phyloP scores from a whole-genome alignment of 2,113 vertebrate genomes.

The Psammodynastes pulverulentus region DNA sequence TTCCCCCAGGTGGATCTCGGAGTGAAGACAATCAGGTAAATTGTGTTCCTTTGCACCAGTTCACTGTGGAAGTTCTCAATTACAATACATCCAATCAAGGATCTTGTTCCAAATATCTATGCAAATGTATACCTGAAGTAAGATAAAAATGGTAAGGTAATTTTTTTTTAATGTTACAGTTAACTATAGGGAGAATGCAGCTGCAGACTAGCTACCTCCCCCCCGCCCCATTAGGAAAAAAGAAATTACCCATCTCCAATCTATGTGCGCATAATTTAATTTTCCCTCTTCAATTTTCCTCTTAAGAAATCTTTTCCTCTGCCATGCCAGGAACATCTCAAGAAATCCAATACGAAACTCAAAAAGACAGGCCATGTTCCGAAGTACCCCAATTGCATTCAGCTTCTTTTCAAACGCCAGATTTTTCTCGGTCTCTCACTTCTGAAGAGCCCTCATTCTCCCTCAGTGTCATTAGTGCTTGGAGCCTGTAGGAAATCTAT shows the following conservation, averaged over 20 bases:
- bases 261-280: background rate
- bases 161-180: background rate
- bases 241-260: background rate
- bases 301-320: background rate
- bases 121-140: background rate
- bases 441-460: background rate
- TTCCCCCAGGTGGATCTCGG: background rate
- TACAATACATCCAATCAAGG: conserved; percentile 6
- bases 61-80: background rate
- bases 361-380: background rate
- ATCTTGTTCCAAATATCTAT: background rate
- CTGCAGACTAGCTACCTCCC: background rate
- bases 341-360: background rate
- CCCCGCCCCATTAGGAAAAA: background rate
- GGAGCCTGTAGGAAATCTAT: background rate
- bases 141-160: background rate
- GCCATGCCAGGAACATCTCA: background rate
- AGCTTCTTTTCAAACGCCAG: background rate
- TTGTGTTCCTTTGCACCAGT: conserved; percentile 2
- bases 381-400: background rate
- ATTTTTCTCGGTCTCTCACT: background rate
- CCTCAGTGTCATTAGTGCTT: background rate
- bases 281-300: background rate
- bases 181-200: too few relatives aligned
- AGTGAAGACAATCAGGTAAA: background rate